Conservation (phyloP, 2,113 vertebrate species). For the Ibidorhyncha struthersii region DNA sequence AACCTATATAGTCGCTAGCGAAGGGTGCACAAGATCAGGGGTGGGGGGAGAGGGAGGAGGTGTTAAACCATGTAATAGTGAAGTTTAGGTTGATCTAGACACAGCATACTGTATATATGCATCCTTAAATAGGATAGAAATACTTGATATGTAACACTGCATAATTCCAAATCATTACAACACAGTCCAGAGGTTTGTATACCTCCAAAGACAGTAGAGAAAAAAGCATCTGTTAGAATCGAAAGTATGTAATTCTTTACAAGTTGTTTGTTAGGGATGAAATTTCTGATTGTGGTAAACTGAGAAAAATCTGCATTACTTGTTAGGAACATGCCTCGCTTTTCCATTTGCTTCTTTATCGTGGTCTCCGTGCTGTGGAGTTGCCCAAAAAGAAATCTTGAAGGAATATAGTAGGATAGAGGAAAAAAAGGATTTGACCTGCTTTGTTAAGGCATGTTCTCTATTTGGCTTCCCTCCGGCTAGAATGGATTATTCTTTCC, state of each 20-base stretch:
- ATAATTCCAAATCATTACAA: not conserved
- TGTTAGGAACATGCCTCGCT: not conserved
- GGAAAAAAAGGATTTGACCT: not conserved
- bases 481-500: not conserved
- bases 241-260: not conserved
- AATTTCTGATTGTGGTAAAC: not conserved
- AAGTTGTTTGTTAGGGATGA: not conserved
- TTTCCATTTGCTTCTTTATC: not conserved
- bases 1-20: not conserved
- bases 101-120: not conserved
- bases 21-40: not conserved
- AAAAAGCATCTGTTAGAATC: not conserved
- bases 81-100: not conserved
- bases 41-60: not conserved
- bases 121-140: not conserved
- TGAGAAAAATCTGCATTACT: not conserved
- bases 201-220: not conserved
- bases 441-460: not conserved
- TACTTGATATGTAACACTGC: not conserved
- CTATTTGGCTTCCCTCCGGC: not conserved
- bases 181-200: not conserved
- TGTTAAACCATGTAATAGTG: not conserved
- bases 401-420: not conserved
- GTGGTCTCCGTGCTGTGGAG: not conserved
- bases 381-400: not conserved